Percentiles rank a stretch among this genome's conserved stretches.
These are phyloP conservation scores for Linurgus olivaceus DNA, from an alignment of 2,797 vertebrate genomes.

Conservation along the genomic window DNA sequence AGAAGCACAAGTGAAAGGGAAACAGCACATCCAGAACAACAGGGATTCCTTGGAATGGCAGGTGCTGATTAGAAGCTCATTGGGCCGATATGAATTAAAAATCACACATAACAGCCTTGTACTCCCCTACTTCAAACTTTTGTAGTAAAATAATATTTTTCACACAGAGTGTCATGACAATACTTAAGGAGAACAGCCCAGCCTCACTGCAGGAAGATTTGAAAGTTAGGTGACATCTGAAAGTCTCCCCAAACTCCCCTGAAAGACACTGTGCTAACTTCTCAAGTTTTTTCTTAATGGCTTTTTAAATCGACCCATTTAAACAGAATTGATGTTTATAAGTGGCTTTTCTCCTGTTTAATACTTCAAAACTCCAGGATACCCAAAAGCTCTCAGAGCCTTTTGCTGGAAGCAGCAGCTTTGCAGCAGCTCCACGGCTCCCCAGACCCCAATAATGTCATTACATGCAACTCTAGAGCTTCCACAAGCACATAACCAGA, in stretches of 20 bases:
- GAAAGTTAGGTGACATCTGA: not conserved
- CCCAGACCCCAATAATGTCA: constrained; percentile 21
- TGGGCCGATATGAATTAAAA: not conserved
- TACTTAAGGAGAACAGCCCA: not conserved
- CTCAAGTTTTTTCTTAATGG: not conserved
- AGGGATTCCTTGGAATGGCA: not conserved
- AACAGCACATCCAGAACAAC: fast-evolving
- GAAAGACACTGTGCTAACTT: not conserved
- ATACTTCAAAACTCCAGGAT: not conserved
- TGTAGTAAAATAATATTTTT: not conserved
- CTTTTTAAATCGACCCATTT: not conserved
- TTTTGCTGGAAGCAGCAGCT: not conserved
- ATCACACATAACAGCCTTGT: not conserved
- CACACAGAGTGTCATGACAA: not conserved
- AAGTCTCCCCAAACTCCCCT: not conserved
- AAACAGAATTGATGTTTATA: not conserved
- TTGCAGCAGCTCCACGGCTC: not conserved
- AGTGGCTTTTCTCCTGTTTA: not conserved
- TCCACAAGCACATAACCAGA: not conserved
- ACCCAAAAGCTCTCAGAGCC: not conserved
- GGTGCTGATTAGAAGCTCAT: not conserved
- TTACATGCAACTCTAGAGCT: not conserved
- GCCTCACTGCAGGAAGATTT: not conserved
- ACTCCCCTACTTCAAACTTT: not conserved
- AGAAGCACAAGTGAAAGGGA: not conserved